Conservation (phyloP, 2,797 vertebrate species). For the Microtus agrestis region DNA sequence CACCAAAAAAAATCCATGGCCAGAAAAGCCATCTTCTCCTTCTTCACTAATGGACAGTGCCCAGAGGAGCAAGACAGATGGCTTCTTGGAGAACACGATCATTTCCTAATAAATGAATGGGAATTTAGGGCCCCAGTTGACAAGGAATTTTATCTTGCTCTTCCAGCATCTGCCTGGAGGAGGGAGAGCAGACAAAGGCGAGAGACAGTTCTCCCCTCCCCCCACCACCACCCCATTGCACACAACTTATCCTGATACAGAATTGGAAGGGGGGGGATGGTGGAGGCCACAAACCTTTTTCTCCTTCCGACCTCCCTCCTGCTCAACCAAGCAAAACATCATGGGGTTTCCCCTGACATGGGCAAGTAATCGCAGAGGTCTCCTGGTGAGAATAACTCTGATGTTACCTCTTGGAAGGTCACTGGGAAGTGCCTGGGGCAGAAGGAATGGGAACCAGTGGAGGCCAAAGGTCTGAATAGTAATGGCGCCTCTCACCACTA, state of each 20-base stretch:
- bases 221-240: not conserved
- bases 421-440: slow-evolving; percentile 72
- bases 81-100: slow-evolving; percentile 71
- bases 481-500: slow-evolving; percentile 78
- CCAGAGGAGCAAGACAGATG: slow-evolving; percentile 72
- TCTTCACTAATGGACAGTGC: slow-evolving; percentile 64
- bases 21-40: slow-evolving; percentile 2
- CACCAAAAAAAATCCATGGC: slow-evolving; percentile 27
- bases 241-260: slow-evolving; percentile 71
- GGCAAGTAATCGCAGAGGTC: slow-evolving; percentile 65
- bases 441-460: slow-evolving; percentile 56
- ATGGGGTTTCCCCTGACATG: slow-evolving; percentile 55
- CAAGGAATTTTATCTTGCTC: slow-evolving; percentile 81
- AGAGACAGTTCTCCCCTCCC: not conserved
- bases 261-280: not conserved
- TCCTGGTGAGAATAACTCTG: slow-evolving; percentile 73
- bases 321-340: not conserved
- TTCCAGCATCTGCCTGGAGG: slow-evolving; percentile 61
- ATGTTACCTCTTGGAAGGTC: slow-evolving; percentile 78
- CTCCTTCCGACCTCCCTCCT: not conserved
- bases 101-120: slow-evolving; percentile 84
- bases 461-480: slow-evolving; percentile 80
- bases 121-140: slow-evolving; percentile 76
- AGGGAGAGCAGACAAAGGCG: slow-evolving; percentile 44
- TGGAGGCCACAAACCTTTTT: not conserved